phyloP scores from a whole-genome alignment of 2,113 vertebrate species.

The Poeciliopsis retropinna region DNA sequence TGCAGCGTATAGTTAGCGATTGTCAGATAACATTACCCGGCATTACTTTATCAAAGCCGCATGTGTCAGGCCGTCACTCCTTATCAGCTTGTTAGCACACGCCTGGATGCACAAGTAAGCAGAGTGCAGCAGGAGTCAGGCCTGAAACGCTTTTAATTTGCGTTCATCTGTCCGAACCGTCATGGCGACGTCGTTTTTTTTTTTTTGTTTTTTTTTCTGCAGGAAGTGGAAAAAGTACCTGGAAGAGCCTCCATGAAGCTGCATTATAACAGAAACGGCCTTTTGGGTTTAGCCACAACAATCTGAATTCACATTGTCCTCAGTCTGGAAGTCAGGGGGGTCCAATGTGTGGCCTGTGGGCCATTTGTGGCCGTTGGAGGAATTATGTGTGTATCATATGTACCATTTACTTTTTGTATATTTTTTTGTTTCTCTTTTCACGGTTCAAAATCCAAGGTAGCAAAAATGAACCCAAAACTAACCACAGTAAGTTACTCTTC shows the following conservation, averaged over 20 bases:
- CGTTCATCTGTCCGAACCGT: conserved; percentile 38
- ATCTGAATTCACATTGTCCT: too few species aligned
- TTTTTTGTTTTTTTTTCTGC: conserved; percentile 4
- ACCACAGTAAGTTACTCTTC: too few species aligned
- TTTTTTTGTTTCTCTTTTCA: too few species aligned
- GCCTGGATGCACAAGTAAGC: conserved; percentile 48
- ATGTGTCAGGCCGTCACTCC: conserved; percentile 56
- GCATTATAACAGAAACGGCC: too few species aligned
- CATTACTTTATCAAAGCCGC: conserved; percentile 65
- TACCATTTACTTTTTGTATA: too few species aligned
- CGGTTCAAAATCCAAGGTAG: too few species aligned
- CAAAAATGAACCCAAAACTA: too few species aligned
- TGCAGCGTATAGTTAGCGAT: conserved; percentile 47
- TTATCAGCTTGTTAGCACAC: conserved; percentile 47
- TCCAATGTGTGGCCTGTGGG: too few species aligned
- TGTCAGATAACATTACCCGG: conserved; percentile 57
- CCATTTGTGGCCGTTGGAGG: too few species aligned
- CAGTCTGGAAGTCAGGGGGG: too few species aligned
- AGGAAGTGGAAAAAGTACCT: background rate
- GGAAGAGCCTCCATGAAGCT: background rate
- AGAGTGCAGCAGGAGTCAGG: conserved; percentile 26
- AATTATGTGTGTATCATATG: too few species aligned
- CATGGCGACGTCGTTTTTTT: conserved; percentile 4
- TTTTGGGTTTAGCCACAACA: too few species aligned
- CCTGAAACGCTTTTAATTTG: conserved; percentile 45